Evolutionary conservation across 2,797 vertebrate species (phyloP).

Genomic region (Limnodromus scolopaceus): DNA sequence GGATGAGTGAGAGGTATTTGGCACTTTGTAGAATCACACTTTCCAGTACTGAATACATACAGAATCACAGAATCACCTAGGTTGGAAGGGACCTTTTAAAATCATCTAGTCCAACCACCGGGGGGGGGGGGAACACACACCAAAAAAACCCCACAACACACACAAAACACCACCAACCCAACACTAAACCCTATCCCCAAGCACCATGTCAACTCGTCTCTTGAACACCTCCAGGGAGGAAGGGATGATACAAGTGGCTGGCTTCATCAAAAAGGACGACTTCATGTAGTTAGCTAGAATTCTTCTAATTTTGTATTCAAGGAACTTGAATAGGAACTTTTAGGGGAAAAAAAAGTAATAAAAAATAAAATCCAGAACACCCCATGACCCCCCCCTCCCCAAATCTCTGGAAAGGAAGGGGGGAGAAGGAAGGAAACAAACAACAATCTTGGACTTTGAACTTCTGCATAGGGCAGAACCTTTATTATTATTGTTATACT

Average conservation of each 20-base stretch:
- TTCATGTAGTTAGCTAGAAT: not conserved
- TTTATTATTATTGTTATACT: not conserved
- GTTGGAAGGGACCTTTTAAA: too few species aligned
- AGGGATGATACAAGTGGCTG: not conserved
- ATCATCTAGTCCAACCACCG: too few species aligned
- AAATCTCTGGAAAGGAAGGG: not conserved
- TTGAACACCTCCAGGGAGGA: too few species aligned
- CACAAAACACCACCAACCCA: too few species aligned
- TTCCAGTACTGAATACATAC: not conserved
- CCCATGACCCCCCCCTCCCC: not conserved
- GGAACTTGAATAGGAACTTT: not conserved
- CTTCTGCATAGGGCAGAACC: not conserved
- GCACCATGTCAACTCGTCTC: too few species aligned
- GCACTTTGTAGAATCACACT: not conserved
- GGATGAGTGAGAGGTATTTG: not conserved
- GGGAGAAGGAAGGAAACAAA: not conserved
- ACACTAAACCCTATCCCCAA: too few species aligned
- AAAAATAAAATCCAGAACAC: not conserved
- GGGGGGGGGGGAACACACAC: too few species aligned
- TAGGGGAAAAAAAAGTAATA: not conserved
- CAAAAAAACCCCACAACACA: too few species aligned
- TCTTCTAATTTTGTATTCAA: not conserved
- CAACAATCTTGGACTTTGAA: not conserved
- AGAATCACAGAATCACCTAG: too few species aligned
- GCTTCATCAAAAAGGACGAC: not conserved